Conservation (phyloP, 1,140 invertebrate genomes). For the Trachymyrmex septentrionalis region DNA sequence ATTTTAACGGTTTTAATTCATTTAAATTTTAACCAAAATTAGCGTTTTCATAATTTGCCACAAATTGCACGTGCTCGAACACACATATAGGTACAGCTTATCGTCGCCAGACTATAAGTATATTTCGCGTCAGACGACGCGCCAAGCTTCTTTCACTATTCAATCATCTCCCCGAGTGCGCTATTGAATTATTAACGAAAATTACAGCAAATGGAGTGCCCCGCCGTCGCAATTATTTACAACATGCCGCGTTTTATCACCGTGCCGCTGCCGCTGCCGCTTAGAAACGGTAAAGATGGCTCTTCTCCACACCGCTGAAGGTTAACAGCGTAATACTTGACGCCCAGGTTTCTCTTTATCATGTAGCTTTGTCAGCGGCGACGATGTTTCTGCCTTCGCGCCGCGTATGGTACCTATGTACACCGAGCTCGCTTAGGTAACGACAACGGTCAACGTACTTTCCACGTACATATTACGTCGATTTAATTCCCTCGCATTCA, state of each 20-base stretch:
- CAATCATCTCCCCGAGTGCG: conserved; percentile 53
- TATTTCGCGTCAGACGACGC: conserved; percentile 31
- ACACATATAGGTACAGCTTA: not conserved
- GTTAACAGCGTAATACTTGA: conserved; percentile 54
- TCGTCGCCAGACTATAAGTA: not conserved
- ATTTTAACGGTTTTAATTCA: not conserved
- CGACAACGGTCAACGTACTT: conserved; percentile 46
- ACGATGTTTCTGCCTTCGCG: conserved; percentile 11
- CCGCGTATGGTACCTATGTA: conserved; percentile 15
- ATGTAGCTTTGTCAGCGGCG: conserved; percentile 43
- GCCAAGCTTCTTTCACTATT: conserved; percentile 49
- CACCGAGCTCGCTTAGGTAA: conserved; percentile 26
- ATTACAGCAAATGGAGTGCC: conserved; percentile 58
- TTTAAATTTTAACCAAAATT: not conserved
- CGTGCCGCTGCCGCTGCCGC: not conserved
- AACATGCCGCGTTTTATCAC: conserved; percentile 24
- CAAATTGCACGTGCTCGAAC: too few relatives aligned
- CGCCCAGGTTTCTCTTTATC: conserved; percentile 40
- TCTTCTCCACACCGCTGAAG: conserved; percentile 23
- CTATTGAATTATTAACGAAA: conserved; percentile 55
- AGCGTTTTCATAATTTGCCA: not conserved
- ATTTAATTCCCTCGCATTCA: not conserved
- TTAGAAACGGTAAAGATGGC: conserved; percentile 12
- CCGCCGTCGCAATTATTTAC: conserved; percentile 55
- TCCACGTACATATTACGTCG: not conserved